Conservation (phyloP, 92 coral and sea anemone species). For the Chrysogorgia sp. region DNA sequence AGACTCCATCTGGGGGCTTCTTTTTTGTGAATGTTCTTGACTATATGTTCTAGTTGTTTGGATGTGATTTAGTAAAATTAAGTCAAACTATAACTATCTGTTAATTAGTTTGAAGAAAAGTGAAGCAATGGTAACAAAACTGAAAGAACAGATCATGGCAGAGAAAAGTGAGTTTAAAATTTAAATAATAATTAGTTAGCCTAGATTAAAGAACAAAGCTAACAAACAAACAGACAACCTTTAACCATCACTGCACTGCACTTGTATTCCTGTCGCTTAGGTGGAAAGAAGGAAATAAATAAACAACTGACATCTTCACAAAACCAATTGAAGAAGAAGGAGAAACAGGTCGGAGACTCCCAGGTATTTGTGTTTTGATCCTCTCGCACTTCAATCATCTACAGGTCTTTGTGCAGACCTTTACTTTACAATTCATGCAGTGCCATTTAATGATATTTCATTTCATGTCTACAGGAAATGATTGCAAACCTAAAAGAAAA, state of each 20-base stretch:
- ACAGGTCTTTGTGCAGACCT: too few relatives aligned
- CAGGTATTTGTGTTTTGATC: background rate
- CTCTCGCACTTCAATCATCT: background rate
- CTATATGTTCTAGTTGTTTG: too few relatives aligned
- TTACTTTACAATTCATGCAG: background rate
- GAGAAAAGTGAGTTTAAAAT: constrained; percentile 45
- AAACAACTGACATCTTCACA: constrained; percentile 3
- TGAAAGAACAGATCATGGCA: constrained; percentile 56
- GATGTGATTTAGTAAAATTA: background rate
- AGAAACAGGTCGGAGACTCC: background rate
- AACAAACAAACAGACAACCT: too few relatives aligned
- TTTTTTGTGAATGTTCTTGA: too few relatives aligned
- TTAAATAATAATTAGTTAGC: background rate
- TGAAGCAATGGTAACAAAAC: constrained; percentile 52
- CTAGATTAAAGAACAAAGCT: too few relatives aligned
- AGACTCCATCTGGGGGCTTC: too few relatives aligned
- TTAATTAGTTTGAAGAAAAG: constrained; percentile 60
- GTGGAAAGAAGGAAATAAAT: constrained; percentile 4
- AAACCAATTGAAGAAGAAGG: background rate
- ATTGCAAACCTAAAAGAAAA: constrained; percentile 16
- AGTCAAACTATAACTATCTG: background rate
- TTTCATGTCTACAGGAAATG: constrained; percentile 4
- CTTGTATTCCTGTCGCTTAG: constrained; percentile 1
- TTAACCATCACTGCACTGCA: too few relatives aligned
- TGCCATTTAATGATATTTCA: background rate